Evolutionary conservation across 2,113 vertebrate genomes (phyloP).

Genomic region (Nycticebus coucang): DNA sequence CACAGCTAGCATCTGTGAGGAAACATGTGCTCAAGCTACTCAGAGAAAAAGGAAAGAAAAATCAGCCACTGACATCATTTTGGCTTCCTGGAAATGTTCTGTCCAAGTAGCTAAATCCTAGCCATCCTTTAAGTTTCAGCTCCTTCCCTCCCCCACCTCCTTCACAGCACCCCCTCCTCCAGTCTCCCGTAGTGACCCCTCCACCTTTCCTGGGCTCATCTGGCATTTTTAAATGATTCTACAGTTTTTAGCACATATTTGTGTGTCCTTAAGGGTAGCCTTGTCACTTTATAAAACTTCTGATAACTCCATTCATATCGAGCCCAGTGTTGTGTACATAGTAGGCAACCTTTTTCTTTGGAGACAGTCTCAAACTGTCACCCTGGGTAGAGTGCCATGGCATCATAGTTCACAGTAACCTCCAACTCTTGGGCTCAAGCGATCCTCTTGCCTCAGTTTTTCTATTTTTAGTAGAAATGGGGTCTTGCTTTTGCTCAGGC

Average conservation of each 20-base stretch:
- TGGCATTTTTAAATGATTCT: constrained; percentile 37
- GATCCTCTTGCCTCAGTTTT: too few relatives aligned
- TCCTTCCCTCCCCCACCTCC: neutral
- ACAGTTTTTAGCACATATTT: neutral
- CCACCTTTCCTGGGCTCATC: neutral
- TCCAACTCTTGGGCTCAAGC: too few relatives aligned
- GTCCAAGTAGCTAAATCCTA: neutral
- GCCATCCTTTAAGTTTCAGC: neutral
- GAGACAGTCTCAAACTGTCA: too few relatives aligned
- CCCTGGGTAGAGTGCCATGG: too few relatives aligned
- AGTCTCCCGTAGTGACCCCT: neutral
- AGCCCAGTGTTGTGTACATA: neutral
- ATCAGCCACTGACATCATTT: neutral
- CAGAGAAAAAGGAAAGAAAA: constrained; percentile 49
- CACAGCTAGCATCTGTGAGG: constrained; percentile 63
- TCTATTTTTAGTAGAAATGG: too few relatives aligned
- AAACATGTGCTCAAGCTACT: constrained; percentile 53
- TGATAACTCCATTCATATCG: neutral
- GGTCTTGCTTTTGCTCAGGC: too few relatives aligned
- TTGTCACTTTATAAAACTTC: constrained; percentile 7
- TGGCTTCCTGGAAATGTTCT: neutral
- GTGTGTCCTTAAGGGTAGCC: neutral
- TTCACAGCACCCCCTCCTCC: neutral
- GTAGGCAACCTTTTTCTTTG: neutral
- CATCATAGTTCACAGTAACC: too few relatives aligned